Conservation (phyloP, 2,888 invertebrate species). For the Camptogramma bilineatum region DNA sequence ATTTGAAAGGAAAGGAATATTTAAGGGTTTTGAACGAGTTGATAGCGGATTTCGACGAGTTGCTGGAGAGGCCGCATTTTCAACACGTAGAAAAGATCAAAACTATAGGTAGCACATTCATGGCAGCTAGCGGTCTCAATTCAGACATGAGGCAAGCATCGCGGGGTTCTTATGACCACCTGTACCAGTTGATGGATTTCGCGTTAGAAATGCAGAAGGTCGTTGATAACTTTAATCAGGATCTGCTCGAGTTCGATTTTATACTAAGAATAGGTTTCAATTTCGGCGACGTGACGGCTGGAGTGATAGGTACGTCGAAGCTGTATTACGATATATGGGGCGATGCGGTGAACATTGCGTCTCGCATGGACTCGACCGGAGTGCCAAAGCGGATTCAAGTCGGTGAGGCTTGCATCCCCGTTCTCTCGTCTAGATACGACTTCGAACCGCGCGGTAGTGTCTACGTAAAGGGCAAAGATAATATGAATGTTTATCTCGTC, state of each 20-base stretch:
- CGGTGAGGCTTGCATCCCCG: conserved; percentile 90
- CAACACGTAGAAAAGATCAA: conserved; percentile 98
- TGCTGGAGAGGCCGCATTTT: conserved; percentile 92
- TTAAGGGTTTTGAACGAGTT: conserved; percentile 97
- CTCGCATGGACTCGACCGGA: conserved; percentile 98
- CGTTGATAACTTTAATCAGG: conserved; percentile 94
- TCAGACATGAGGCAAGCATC: conserved; percentile 90
- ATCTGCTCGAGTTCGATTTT: conserved; percentile 95
- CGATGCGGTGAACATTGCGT: conserved; percentile 98
- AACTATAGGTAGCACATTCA: conserved; percentile 98
- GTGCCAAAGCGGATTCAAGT: conserved; percentile 94
- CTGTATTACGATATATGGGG: conserved; percentile 99
- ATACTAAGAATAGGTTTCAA: conserved; percentile 95
- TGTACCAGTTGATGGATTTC: conserved; percentile 96
- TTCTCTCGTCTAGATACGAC: conserved; percentile 90
- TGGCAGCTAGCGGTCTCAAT: conserved; percentile 98
- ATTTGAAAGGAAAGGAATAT: conserved; percentile 97
- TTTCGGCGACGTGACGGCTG: conserved; percentile 98
- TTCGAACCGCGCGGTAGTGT: conserved; percentile 97
- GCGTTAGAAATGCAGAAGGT: conserved; percentile 96
- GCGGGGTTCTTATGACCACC: conserved; percentile 89
- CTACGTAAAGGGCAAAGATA: conserved; percentile 98
- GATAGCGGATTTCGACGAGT: conserved; percentile 97
- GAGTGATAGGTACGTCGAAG: conserved; percentile 98
- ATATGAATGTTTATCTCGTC: conserved; percentile 95